Base-by-base conservation (phyloP, 35 echinoderm and acorn worm genomes). In the Lytechinus pictus region DNA sequence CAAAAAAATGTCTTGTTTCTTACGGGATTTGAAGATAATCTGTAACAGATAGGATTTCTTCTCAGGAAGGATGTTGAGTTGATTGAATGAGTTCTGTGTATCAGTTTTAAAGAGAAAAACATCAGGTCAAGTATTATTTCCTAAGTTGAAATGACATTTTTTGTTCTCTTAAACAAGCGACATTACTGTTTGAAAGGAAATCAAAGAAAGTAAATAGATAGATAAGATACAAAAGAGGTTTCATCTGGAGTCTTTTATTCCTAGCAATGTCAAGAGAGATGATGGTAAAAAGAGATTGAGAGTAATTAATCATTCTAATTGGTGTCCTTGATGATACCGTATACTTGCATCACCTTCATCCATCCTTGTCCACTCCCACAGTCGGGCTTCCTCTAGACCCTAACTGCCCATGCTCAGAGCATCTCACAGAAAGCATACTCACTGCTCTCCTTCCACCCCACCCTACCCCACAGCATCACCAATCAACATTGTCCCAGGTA, bases 311-410 rank as follows among this genome's bases (percentile, higher is more conserved):
- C 29, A 4, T 57, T 27, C 27, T 27, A 28, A 53, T 54, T 55
- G n/a, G 27, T 28, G 92, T 54, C 92, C 92, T 57, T 93, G 92
- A 93, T 54, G 57, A 93, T 24, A 29, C 92, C 53, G 27, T 53
- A 93, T 53, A 27, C 52, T 27, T 90, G 88, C 88, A 90, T 90
- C 88, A 90, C 16, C 88, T 54, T 21, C 88, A 90, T 90, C 88
- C 33, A 5, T 90, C 52, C 92, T 93, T 90, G 52, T 54, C 88
- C 10, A 52, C 88, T 54, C 16, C 88, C 88, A 90, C 88, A 90
- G 27, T 27, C 86, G 44, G 52, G 10, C 3, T 90, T 9, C 52
- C 13, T 44, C 27, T 90, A 52, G 88, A 33, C 52, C 86, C 52
- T 90, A 14, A 79, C 66, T 79, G 66, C 66, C 66, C 66, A 79